Conservation (phyloP, 92 coral and sea anemone species). For the Metridium senile region DNA sequence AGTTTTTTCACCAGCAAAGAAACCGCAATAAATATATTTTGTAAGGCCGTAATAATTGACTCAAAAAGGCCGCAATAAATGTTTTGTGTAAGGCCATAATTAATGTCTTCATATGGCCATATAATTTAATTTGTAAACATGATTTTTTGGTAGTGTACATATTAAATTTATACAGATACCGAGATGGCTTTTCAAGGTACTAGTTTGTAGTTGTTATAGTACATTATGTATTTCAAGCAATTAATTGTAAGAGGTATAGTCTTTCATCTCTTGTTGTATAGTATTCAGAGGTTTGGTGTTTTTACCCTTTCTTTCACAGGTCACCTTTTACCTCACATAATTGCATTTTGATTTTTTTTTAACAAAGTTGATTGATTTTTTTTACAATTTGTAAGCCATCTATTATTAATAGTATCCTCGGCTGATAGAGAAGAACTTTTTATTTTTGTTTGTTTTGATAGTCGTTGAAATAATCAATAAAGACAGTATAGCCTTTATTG, state of each 20-base stretch:
- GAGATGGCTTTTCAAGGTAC: conserved; percentile 5
- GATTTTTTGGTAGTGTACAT: too few species aligned
- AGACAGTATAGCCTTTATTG: background rate
- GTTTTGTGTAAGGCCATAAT: too few species aligned
- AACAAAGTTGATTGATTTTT: too few species aligned
- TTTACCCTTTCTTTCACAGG: background rate
- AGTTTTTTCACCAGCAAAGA: conserved; percentile 35
- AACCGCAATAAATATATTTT: background rate
- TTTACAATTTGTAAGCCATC: background rate
- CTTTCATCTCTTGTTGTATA: background rate
- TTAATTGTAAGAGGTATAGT: background rate
- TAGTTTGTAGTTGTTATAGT: background rate
- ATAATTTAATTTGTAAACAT: background rate
- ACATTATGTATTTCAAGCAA: background rate
- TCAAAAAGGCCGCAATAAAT: too few species aligned
- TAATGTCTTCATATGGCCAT: too few species aligned
- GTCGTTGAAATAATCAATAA: background rate
- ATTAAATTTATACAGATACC: background rate
- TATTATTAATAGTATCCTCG: background rate
- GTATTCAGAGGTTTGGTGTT: conserved; percentile 9
- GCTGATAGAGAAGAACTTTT: background rate
- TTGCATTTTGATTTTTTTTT: too few species aligned
- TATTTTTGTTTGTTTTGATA: background rate
- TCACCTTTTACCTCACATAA: conserved; percentile 19
- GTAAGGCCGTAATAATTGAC: background rate